Conservation (phyloP, 64 coral and sea anemone species). For the Pocillopora damicornis region DNA sequence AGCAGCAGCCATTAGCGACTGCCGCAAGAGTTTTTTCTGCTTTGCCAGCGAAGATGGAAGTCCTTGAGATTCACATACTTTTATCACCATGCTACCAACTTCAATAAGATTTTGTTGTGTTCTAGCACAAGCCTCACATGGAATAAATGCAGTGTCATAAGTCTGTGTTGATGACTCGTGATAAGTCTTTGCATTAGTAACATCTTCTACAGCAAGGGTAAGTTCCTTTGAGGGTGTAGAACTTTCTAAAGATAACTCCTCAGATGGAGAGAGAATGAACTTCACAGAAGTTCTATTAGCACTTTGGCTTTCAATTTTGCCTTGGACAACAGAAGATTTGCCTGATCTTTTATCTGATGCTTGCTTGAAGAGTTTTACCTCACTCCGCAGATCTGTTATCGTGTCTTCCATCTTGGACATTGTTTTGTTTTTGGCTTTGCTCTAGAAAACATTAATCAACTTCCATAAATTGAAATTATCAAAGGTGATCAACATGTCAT, state of each 20-base stretch:
- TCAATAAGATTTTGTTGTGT: slow-evolving; percentile 93
- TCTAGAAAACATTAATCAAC: slow-evolving; percentile 43
- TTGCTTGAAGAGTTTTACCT: slow-evolving; percentile 89
- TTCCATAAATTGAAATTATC: neutral
- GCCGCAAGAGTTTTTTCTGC: slow-evolving; percentile 86
- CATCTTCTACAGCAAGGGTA: slow-evolving; percentile 78
- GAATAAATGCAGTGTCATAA: slow-evolving; percentile 97
- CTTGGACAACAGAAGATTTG: slow-evolving; percentile 59
- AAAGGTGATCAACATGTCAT: neutral
- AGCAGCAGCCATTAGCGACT: slow-evolving; percentile 88
- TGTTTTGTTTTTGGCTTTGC: slow-evolving; percentile 67
- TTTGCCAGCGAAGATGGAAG: slow-evolving; percentile 98
- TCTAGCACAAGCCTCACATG: slow-evolving; percentile 95
- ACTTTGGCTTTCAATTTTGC: slow-evolving; percentile 55
- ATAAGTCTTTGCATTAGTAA: slow-evolving; percentile 59
- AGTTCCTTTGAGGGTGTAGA: slow-evolving; percentile 65
- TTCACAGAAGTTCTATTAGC: slow-evolving; percentile 70
- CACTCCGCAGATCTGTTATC: slow-evolving; percentile 81
- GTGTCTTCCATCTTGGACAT: slow-evolving; percentile 84
- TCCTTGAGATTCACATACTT: slow-evolving; percentile 94
- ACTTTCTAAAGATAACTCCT: slow-evolving; percentile 60
- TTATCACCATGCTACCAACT: slow-evolving; percentile 95
- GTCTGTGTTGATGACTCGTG: slow-evolving; percentile 89
- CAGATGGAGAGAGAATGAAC: slow-evolving; percentile 80
- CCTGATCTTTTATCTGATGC: slow-evolving; percentile 65